Conservation (phyloP, 2,797 vertebrate genomes). For the Phalloptychus januarius region DNA sequence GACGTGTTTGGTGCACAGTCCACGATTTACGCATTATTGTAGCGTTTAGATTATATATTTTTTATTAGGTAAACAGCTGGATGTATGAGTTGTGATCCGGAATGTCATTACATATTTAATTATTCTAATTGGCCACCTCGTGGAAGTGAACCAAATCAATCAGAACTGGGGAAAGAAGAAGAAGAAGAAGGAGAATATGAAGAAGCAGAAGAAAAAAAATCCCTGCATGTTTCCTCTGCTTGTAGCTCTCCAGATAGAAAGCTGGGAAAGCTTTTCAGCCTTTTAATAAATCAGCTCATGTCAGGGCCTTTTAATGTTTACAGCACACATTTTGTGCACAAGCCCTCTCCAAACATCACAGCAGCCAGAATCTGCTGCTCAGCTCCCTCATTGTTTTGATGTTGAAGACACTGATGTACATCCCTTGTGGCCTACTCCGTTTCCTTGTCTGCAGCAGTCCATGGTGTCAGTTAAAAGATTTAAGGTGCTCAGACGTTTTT, state of each 20-base stretch:
- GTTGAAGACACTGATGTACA: conserved; percentile 37
- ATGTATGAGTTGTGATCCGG: background rate
- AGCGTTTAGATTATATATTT: conserved; percentile 35
- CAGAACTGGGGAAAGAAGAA: background rate
- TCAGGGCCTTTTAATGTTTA: conserved; percentile 30
- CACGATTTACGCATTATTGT: background rate
- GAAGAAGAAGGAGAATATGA: no score
- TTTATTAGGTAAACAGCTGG: conserved; percentile 45
- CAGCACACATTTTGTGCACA: conserved; percentile 34
- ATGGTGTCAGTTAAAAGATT: conserved; percentile 49
- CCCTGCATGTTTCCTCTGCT: conserved; percentile 27
- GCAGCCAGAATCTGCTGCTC: conserved; percentile 36
- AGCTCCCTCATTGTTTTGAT: conserved; percentile 47
- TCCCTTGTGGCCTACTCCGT: conserved; percentile 52
- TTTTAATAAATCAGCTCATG: conserved; percentile 34
- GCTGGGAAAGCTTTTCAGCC: conserved; percentile 12
- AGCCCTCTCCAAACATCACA: conserved; percentile 17
- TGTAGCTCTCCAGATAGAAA: conserved; percentile 19
- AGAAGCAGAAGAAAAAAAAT: background rate
- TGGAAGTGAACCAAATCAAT: conserved; percentile 35
- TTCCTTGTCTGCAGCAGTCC: conserved; percentile 53
- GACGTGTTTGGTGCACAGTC: conserved; percentile 12
- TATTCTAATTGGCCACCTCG: conserved; percentile 19
- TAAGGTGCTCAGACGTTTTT: conserved; percentile 36
- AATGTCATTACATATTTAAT: conserved; percentile 7